Evolutionary conservation across 2,888 invertebrate genomes (phyloP), one percentile per base, ranked within the genome.

Genomic region (Diplolepis rosae): DNA sequence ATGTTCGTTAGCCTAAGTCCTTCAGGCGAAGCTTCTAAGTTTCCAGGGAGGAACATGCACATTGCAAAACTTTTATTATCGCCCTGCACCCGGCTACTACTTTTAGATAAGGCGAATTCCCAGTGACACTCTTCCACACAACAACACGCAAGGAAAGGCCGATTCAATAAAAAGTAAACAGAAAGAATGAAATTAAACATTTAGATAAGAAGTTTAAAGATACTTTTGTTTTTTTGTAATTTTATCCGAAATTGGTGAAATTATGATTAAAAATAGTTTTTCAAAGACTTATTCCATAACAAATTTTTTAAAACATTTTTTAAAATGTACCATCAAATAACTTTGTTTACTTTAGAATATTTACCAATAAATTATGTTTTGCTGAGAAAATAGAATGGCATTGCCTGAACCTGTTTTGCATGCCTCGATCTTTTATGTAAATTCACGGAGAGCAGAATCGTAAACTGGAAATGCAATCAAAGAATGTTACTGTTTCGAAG

Each of bases 31-130:
- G 32, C 35, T 35, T 32, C 32, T 22, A 32, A 22, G 11, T 35
- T 35, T 56, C 13, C 18, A 56, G 7, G 54, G 11, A 56, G 56
- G 32, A 56, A 56, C 56, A 35, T 56, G 56, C 56, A 56, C 56
- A 35, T 32, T 18, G 56, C 35, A 32, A 56, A 56, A 56, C 56
- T 56, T 56, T 56, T 56, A 32, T 56, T 56, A 56, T 30, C 30
- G 18, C 56, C 32, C 35, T 56, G 56, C 18, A 32, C 56, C 32
- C 15, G 32, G 13, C 56, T 22, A 30, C 32, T 22, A 56, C 56
- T 56, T 32, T 56, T 5, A 56, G 56, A 56, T 56, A 56, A 56
- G 56, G 22, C 22, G 39, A 35, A 22, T 56, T 56, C 56, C 32
- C 56, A 35, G 56, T 56, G 11, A 56, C 32, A 56, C 56, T 18